phyloP scores from a whole-genome alignment of 2,888 invertebrate species.

The Criorhina ranunculi region DNA sequence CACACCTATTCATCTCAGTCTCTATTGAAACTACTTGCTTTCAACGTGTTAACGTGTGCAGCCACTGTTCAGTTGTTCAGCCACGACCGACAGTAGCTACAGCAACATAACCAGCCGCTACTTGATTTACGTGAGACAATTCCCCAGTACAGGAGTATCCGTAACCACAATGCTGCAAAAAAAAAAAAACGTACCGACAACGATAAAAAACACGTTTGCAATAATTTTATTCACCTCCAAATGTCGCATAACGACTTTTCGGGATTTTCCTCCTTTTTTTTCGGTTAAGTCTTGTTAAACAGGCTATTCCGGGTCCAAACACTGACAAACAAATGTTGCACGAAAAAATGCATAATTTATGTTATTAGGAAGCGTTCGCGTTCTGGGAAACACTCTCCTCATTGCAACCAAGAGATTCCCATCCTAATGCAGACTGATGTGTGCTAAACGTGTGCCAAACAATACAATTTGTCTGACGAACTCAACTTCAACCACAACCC shows the following conservation, averaged over 20 bases:
- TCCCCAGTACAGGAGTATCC: constrained; percentile 33
- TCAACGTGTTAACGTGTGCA: constrained; percentile 34
- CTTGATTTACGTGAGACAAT: constrained; percentile 68
- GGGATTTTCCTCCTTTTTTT: constrained; percentile 21
- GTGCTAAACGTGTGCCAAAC: constrained; percentile 71
- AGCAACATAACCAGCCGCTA: constrained; percentile 27
- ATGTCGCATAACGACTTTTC: constrained; percentile 39
- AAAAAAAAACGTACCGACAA: constrained; percentile 6
- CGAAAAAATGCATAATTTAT: constrained; percentile 45
- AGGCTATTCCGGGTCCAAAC: constrained; percentile 42
- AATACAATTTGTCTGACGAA: constrained; percentile 62
- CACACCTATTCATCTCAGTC: constrained; percentile 28
- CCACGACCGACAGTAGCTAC: constrained; percentile 43
- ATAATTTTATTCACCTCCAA: constrained; percentile 19
- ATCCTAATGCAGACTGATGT: constrained; percentile 49
- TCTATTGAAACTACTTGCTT: constrained; percentile 30
- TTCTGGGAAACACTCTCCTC: not conserved
- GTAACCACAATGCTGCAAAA: constrained; percentile 48
- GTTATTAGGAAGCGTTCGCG: constrained; percentile 37
- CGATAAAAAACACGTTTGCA: constrained; percentile 58
- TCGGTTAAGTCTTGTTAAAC: constrained; percentile 32
- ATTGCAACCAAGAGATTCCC: constrained; percentile 31
- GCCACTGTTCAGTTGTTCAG: constrained; percentile 23
- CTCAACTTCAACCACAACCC: constrained; percentile 17
- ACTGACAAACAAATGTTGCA: constrained; percentile 14